A percentile compares a stretch with the other conserved stretches of the same genome.
phyloP scores from a whole-genome alignment of 2,797 vertebrate genomes.

The Cottoperca gobio region DNA sequence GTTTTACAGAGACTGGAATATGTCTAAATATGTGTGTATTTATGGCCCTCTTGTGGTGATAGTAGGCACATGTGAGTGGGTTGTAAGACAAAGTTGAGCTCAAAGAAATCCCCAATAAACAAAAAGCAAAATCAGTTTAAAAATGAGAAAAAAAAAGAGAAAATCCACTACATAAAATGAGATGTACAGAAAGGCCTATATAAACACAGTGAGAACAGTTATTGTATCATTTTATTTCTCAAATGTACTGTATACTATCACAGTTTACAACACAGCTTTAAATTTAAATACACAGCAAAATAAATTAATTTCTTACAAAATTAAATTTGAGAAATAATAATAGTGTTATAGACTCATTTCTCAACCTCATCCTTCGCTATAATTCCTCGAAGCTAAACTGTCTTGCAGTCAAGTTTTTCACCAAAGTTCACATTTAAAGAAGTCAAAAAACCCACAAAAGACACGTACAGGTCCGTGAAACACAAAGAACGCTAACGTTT shows the following conservation, averaged over 20 bases:
- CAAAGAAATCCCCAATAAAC: neutral
- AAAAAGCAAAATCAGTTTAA: neutral
- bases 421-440: constrained; percentile 6
- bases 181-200: neutral
- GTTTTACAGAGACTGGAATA: neutral
- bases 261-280: constrained; percentile 76
- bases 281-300: constrained; percentile 71
- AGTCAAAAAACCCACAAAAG: constrained; percentile 9
- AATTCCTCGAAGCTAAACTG: constrained; percentile 10
- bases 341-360: neutral
- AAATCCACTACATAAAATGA: neutral
- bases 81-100: neutral
- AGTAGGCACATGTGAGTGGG: neutral
- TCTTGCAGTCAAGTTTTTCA: constrained; percentile 16
- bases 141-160: neutral
- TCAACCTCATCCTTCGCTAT: neutral
- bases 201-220: neutral
- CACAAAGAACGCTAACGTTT: constrained; percentile 6
- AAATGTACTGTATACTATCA: constrained; percentile 71
- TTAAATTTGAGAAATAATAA: constrained; percentile 52
- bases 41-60: constrained; percentile 54
- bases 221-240: constrained; percentile 70
- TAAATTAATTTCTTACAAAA: constrained; percentile 70
- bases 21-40: neutral
- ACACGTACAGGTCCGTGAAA: neutral